Base-by-base conservation (phyloP, 1,140 invertebrate genomes). In the Oryzaephilus surinamensis region DNA sequence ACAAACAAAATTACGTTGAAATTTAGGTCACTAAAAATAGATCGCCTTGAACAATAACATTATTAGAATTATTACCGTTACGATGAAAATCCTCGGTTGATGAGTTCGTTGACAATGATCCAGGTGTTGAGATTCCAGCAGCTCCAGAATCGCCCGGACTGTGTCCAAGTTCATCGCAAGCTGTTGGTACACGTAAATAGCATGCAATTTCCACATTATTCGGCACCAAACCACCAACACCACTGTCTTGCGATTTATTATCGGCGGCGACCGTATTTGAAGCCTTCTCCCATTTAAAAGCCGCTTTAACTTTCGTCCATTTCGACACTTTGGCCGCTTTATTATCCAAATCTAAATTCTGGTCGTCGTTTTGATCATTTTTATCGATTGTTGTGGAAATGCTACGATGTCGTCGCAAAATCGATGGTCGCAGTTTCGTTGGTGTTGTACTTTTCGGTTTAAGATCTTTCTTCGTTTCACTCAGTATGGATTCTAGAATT, bases 221-320 rank as follows among this genome's bases (percentile, higher is more conserved):
- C 5, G 63, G 60, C 32, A 57, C 40, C 14, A 65, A 43, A 4
- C 61, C 46, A 32, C 64, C 52, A 21, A 60, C 53, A 14, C 63
- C 57, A 33, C 59, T 60, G 36, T 71, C 67, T 23, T 59, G 60
- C 2, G 52, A 65, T 46, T 62, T 66, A 8, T 57, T 46, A 38
- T 53, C 53, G 19, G 45, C 53, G 19, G 45, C 51, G 3, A 57
- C 56, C 3, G 41, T 57, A 10, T 61, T 55, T 8, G 64, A 62
- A 4, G 74, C 72, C n/a, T 68, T 69, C 48, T 81, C 77, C 78
- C 74, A 84, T 50, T 76, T 38, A 44, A 86, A 82, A 7, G 82
- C 84, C 13, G 82, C 80, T 60, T 85, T 85, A 6, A 87, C 83
- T 57, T 78, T 76, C 2, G 79, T 85, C 84, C 84, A 87, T 51